phyloP scores from a whole-genome alignment of 2,888 invertebrate genomes.

The Agrochola macilenta region DNA sequence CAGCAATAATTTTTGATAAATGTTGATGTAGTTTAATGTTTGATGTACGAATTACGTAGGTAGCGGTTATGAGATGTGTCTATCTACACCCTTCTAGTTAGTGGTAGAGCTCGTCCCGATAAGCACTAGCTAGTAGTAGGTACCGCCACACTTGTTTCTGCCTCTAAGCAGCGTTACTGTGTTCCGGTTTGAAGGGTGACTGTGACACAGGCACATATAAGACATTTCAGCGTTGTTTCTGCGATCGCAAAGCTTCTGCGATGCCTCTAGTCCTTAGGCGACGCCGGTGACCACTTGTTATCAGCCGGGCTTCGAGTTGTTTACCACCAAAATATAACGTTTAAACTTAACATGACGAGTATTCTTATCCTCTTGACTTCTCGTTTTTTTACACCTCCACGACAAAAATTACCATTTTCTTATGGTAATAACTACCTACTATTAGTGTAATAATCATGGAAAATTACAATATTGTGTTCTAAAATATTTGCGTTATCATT shows the following conservation, averaged over 20 bases:
- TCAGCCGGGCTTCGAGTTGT: not conserved
- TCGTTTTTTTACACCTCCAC: not conserved
- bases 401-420: not conserved
- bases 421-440: not conserved
- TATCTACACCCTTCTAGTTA: not conserved
- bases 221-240: not conserved
- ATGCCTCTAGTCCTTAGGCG: not conserved
- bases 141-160: not conserved
- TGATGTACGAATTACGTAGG: not conserved
- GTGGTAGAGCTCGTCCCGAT: not conserved
- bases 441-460: not conserved
- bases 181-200: not conserved
- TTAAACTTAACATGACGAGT: not conserved
- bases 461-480: not conserved
- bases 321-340: not conserved
- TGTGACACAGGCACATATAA: not conserved
- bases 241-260: not conserved
- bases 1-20: too few relatives aligned
- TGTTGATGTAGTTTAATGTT: too few relatives aligned
- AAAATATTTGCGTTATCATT: conserved; percentile 3
- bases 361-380: not conserved
- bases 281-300: not conserved
- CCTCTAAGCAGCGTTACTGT: not conserved
- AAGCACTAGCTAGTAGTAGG: too few relatives aligned
- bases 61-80: not conserved